A percentile compares a stretch with the other conserved stretches of the same genome.
These are phyloP conservation scores for Pachypanchax playfairii DNA, from an alignment of 2,113 vertebrate species.

Conservation along the genomic window DNA sequence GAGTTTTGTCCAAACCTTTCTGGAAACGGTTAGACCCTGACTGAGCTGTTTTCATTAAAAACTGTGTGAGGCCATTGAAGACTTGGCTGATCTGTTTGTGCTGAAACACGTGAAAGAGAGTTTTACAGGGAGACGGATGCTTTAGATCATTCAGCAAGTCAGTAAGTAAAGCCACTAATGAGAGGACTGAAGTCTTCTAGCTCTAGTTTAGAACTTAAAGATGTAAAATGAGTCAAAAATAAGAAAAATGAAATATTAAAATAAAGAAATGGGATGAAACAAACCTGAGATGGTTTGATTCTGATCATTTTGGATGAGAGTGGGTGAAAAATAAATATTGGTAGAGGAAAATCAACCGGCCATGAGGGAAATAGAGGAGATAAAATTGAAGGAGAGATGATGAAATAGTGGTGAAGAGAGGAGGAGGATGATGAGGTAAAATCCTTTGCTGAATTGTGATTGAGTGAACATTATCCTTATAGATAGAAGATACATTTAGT, in stretches of 20 bases:
- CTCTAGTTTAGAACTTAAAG: not conserved
- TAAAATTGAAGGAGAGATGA: not conserved
- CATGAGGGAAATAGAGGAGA: too few species aligned
- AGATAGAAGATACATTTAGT: constrained; percentile 31
- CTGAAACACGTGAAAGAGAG: not conserved
- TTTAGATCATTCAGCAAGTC: not conserved
- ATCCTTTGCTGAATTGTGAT: constrained; percentile 43
- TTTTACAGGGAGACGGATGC: constrained; percentile 5
- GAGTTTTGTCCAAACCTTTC: too few species aligned
- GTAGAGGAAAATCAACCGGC: too few species aligned
- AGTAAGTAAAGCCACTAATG: constrained; percentile 9
- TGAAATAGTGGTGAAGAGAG: constrained; percentile 30
- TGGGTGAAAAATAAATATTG: too few species aligned
- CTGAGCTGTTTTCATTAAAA: not conserved
- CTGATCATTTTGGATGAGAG: too few species aligned
- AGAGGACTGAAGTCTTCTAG: constrained; percentile 1
- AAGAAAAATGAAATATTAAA: constrained; percentile 34
- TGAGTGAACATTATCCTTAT: too few species aligned
- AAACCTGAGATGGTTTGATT: too few species aligned
- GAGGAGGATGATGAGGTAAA: constrained; percentile 56
- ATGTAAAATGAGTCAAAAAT: too few species aligned
- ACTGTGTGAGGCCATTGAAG: not conserved
- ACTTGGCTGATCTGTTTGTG: constrained; percentile 10
- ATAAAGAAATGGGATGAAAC: too few species aligned
- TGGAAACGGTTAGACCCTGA: not conserved